These are phyloP conservation scores for Capromys pilorides DNA, from an alignment of 2,797 vertebrate genomes.

Conservation along the genomic window DNA sequence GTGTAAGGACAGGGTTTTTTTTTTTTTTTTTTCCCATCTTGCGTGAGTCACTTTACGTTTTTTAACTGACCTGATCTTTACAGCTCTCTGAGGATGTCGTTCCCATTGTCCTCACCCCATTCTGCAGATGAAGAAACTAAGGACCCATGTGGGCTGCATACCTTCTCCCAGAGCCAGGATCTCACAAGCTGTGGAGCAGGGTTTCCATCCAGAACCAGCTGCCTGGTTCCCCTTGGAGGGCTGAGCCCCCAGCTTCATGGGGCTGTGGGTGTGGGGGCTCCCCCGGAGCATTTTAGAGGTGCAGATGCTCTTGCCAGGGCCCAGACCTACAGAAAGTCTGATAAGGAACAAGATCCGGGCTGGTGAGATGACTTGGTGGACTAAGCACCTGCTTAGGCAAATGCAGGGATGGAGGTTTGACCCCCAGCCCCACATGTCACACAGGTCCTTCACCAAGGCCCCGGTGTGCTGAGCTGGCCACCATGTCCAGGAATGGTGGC, in stretches of 20 bases:
- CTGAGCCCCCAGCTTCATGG: not conserved
- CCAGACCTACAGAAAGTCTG: not conserved
- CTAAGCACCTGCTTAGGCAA: no score
- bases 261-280: not conserved
- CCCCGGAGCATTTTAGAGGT: not conserved
- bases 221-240: not conserved
- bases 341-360: not conserved
- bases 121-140: not conserved
- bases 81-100: not conserved
- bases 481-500: no score
- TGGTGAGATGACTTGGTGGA: no score
- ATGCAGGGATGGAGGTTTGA: no score
- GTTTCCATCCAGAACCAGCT: not conserved
- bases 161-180: not conserved
- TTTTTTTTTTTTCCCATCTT: not conserved
- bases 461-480: no score
- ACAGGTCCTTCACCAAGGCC: no score
- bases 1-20: not conserved
- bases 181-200: not conserved
- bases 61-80: not conserved
- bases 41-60: constrained; percentile 9
- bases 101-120: not conserved
- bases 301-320: not conserved
- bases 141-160: not conserved
- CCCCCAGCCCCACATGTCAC: no score